These are phyloP conservation scores for Balanococcus diminutus DNA, from an alignment of 2,888 invertebrate species.

Conservation along the genomic window DNA sequence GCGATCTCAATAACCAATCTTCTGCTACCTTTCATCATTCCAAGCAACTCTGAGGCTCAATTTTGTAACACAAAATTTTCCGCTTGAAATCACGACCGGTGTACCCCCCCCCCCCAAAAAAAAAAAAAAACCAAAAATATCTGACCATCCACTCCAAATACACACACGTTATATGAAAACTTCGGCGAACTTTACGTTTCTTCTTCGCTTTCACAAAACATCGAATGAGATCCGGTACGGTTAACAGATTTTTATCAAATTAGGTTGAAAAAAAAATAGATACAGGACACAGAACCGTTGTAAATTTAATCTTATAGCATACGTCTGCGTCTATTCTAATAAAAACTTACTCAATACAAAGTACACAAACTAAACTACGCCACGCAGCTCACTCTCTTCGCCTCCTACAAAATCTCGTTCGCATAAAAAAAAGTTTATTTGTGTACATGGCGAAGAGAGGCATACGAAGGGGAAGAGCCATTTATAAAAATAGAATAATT, in stretches of 20 bases:
- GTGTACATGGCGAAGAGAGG: not conserved
- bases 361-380: not conserved
- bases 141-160: too few species aligned
- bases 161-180: not conserved
- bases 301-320: conserved; percentile 6
- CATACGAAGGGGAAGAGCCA: not conserved
- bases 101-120: too few species aligned
- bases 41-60: too few species aligned
- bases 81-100: too few species aligned
- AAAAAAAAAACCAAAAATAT: too few species aligned
- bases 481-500: not conserved
- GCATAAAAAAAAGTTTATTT: conserved; percentile 6
- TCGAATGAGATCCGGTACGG: not conserved
- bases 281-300: not conserved
- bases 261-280: not conserved
- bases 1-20: too few species aligned
- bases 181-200: not conserved
- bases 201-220: not conserved
- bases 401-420: not conserved
- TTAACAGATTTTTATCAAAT: not conserved
- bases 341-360: not conserved
- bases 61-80: not conserved
- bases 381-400: not conserved
- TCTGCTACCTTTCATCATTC: too few species aligned
- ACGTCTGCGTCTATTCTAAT: not conserved